Evolutionary conservation across 2,113 vertebrate genomes (phyloP), one percentile per base, ranked within the genome.

Genomic region (Spheniscus mendiculus): DNA sequence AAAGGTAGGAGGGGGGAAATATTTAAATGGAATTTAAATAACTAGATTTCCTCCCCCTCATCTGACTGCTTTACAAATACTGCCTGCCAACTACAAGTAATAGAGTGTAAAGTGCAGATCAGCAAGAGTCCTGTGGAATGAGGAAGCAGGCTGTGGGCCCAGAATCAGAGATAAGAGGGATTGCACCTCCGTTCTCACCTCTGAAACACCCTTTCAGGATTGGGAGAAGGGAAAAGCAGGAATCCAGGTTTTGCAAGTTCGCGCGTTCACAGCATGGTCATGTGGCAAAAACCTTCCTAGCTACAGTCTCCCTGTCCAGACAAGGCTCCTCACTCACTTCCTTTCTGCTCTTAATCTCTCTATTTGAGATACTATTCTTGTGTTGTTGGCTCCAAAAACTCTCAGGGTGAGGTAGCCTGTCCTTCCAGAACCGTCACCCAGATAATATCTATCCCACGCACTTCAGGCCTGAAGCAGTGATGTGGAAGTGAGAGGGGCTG

Each of bases 121-220:
- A 96, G 94, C 84, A 96, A 69, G 91, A 97, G 71, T 83, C 66
- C 78, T 44, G 45, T 90, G 96, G 97, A 97, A 97, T 97, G 97
- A 97, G 97, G 96, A 97, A 97, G 94, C 94, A 93, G 94, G 95
- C 95, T 83, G 74, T 55, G 90, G 82, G 97, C 95, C 87, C 94
- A 88, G 93, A 87, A 89, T 61, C 42, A 62, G 87, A 97, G 97
- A 97, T 97, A 96, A 96, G 97, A 97, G 87, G 87, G 74, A 96
- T 83, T 95, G 87, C 36, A 44, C 71, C 94, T 62, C 84, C 88
- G 82, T 94, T 97, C 96, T 96, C 95, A 93, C 96, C 92, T 94
- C 93, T 58, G 87, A 93, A 97, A 93, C 93, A 94, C 78, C 19
- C 90, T 76, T 90, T 88, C 87, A n/a, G 90, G 79, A 94, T 19